Percentiles rank a stretch among this genome's conserved stretches.
Conservation (phyloP, 2,113 vertebrate genomes). For the Amphilophus citrinellus region DNA sequence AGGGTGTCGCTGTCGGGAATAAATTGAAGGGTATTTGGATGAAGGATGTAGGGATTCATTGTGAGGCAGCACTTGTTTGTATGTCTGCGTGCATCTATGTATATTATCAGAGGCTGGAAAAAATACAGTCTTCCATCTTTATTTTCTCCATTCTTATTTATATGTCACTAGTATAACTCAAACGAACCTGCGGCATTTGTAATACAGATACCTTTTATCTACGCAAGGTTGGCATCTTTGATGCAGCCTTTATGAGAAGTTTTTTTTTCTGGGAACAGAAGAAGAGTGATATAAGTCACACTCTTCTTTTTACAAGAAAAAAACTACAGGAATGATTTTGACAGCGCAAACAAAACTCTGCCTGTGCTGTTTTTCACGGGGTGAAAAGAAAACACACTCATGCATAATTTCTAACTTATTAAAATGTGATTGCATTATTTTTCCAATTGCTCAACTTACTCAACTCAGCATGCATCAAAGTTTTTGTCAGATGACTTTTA, state of each 20-base stretch:
- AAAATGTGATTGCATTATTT: not conserved
- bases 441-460: not conserved
- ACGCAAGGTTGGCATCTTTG: not conserved
- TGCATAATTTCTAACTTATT: not conserved
- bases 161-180: slow-evolving; percentile 31
- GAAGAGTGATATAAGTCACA: slow-evolving; percentile 5
- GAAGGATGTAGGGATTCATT: slow-evolving; percentile 37
- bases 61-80: slow-evolving; percentile 4
- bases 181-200: slow-evolving; percentile 20
- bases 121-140: slow-evolving; percentile 3
- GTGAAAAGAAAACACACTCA: not conserved
- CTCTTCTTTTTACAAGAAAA: not conserved
- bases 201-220: slow-evolving; percentile 33
- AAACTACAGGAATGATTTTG: not conserved
- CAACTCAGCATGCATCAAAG: not conserved
- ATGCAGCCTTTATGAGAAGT: not conserved
- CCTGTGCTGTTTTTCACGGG: not conserved
- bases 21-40: slow-evolving; percentile 38
- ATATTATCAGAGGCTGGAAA: not conserved
- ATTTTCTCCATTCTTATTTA: slow-evolving; percentile 21
- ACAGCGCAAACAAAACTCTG: not conserved
- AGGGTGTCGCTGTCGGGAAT: slow-evolving; percentile 35
- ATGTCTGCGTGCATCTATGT: not conserved
- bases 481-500: not conserved
- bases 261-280: slow-evolving; percentile 11